Evolutionary conservation across 2,888 invertebrate species (phyloP), one percentile per base, ranked within the genome.

Genomic region (Lagria hirta): DNA sequence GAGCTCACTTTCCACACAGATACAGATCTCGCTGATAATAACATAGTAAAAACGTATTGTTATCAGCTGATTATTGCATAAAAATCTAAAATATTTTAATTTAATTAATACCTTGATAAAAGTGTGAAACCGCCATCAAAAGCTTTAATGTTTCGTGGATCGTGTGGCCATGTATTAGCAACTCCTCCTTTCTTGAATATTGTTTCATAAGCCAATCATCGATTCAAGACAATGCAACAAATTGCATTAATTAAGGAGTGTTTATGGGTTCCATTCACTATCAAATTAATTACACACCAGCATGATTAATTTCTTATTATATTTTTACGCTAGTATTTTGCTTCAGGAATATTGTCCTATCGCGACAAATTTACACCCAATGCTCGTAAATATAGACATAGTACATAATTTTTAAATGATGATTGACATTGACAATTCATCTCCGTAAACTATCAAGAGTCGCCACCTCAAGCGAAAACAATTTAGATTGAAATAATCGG

Each of bases 141-240:
- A 14, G 12, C 8, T 24, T 37, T 40, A 13, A n/a, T n/a, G 26
- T 38, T 38, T 21, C 30, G 8, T 14, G 14, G 48, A 45, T 49
- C 51, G 54, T 52, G 54, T 52, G 56, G 51, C 57, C 54, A 57
- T 54, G 54, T 46, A 55, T 56, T 51, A 58, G 43, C 51, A 52
- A 55, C 58, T 56, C 57, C 60, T 58, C 57, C 61, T 57, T 49
- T 55, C 56, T 58, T 49, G 49, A 52, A 45, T 56, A 55, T 49
- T 52, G 46, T 34, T 51, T 51, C 50, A 52, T 51, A 60, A 59
- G 57, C 60, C 58, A 62, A 62, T 62, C 59, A 51, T 53, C 55
- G 49, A 43, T 51, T 42, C 14, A 32, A 43, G 43, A 43, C 26
- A 37, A 47, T 44, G 43, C 51, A 55, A 48, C 47, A 52, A 42